Percentiles rank a stretch among this genome's conserved stretches.
Evolutionary conservation across 2,113 vertebrate species (phyloP).

Genomic region (Cyanoramphus novaezelandiae): DNA sequence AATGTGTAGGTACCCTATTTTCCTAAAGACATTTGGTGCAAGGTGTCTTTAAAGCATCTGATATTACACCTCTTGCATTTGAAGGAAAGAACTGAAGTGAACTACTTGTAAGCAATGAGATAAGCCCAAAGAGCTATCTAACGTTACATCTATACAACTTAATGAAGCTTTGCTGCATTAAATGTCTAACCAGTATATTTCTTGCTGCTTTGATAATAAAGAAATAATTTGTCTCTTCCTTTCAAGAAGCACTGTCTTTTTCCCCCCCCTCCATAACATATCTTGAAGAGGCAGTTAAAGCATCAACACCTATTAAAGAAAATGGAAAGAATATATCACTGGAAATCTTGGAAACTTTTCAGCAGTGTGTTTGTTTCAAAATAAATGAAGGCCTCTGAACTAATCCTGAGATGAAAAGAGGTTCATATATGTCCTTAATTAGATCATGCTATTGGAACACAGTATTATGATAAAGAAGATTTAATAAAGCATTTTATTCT

Average conservation of each 20-base stretch:
- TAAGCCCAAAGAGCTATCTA: neutral
- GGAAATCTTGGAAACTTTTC: constrained; percentile 67
- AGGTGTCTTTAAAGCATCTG: neutral
- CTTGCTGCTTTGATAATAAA: neutral
- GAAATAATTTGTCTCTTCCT: neutral
- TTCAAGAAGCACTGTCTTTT: neutral
- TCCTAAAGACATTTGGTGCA: neutral
- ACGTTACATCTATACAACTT: neutral
- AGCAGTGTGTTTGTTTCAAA: constrained; percentile 56
- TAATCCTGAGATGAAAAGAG: constrained; percentile 77
- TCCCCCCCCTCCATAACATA: neutral
- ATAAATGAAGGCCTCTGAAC: constrained; percentile 73
- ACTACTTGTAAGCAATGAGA: neutral
- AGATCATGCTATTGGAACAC: constrained; percentile 74
- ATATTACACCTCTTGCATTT: neutral
- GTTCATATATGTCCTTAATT: constrained; percentile 78
- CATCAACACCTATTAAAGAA: constrained; percentile 57
- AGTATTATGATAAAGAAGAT: constrained; percentile 80
- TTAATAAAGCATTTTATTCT: constrained; percentile 82
- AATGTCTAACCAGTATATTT: neutral
- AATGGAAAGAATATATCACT: constrained; percentile 51
- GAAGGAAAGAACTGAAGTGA: neutral
- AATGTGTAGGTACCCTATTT: neutral
- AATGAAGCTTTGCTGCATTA: neutral
- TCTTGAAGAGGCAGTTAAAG: constrained; percentile 37